Evolutionary conservation across 2,888 invertebrate genomes (phyloP).

Genomic region (Conchocele bisecta): DNA sequence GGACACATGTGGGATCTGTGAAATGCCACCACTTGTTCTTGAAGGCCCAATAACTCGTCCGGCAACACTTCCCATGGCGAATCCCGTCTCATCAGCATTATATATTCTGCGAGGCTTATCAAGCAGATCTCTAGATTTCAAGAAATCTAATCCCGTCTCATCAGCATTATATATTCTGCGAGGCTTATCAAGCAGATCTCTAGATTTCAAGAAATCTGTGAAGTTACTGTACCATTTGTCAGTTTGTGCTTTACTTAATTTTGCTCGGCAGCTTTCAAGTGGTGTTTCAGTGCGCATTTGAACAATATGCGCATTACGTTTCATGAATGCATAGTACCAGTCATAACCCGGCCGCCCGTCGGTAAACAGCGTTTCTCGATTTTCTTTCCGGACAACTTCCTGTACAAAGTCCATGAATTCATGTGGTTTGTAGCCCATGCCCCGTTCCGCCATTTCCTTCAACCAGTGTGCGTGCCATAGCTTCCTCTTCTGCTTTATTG

Average conservation of each 20-base stretch:
- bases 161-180: constrained; percentile 47
- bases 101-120: constrained; percentile 34
- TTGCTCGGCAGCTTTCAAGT: constrained; percentile 28
- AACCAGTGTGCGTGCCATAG: constrained; percentile 52
- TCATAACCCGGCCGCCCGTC: constrained; percentile 18
- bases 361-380: constrained; percentile 32
- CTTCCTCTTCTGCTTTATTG: constrained; percentile 35
- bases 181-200: constrained; percentile 23
- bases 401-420: constrained; percentile 45
- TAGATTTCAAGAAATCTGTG: constrained; percentile 23
- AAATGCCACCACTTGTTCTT: too few relatives aligned
- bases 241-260: constrained; percentile 20
- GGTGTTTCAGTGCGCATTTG: constrained; percentile 20
- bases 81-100: constrained; percentile 51
- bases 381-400: constrained; percentile 34
- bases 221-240: constrained; percentile 41
- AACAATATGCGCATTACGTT: too few relatives aligned
- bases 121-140: constrained; percentile 8
- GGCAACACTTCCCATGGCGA: constrained; percentile 40
- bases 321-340: constrained; percentile 30
- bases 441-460: constrained; percentile 35
- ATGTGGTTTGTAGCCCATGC: constrained; percentile 23
- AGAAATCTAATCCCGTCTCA: constrained; percentile 46
- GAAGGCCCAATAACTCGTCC: constrained; percentile 38
- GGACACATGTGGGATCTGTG: constrained; percentile 34